These are phyloP conservation scores for Apaloderma vittatum DNA, from an alignment of 2,113 vertebrate genomes.

Conservation along the genomic window DNA sequence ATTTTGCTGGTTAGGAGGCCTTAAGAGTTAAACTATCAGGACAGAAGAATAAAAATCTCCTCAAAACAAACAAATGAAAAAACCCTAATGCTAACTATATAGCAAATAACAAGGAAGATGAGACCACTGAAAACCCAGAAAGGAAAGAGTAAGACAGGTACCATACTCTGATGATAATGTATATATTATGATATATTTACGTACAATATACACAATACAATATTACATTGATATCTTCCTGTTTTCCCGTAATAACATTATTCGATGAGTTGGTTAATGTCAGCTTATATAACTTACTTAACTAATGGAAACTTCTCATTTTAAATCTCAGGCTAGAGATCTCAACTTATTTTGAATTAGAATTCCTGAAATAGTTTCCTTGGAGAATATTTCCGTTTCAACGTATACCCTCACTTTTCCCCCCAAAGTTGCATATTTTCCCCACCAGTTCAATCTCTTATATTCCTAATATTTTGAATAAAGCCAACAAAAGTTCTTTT, in stretches of 20 bases:
- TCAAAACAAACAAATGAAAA: not conserved
- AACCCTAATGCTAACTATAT: not conserved
- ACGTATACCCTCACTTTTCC: not conserved
- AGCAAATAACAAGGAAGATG: not conserved
- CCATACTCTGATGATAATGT: not conserved
- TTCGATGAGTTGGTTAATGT: not conserved
- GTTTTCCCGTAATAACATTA: not conserved
- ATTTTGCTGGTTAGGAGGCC: not conserved
- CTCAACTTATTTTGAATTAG: not conserved
- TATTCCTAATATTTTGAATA: not conserved
- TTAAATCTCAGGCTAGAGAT: not conserved
- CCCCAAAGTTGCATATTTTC: fast-evolving
- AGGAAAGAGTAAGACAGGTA: not conserved
- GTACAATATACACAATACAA: not conserved
- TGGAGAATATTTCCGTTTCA: not conserved
- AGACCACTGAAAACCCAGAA: not conserved
- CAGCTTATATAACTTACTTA: not conserved
- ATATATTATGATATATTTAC: not conserved
- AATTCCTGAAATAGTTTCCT: not conserved
- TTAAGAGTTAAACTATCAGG: not conserved
- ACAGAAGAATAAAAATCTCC: not conserved
- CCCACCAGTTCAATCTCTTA: not conserved
- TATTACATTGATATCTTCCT: not conserved
- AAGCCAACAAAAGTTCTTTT: not conserved
- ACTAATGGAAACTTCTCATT: not conserved